Percentiles rank a stretch among this genome's conserved stretches.
Conservation (phyloP, 2,888 invertebrate genomes). For the Pseudoips prasinana region DNA sequence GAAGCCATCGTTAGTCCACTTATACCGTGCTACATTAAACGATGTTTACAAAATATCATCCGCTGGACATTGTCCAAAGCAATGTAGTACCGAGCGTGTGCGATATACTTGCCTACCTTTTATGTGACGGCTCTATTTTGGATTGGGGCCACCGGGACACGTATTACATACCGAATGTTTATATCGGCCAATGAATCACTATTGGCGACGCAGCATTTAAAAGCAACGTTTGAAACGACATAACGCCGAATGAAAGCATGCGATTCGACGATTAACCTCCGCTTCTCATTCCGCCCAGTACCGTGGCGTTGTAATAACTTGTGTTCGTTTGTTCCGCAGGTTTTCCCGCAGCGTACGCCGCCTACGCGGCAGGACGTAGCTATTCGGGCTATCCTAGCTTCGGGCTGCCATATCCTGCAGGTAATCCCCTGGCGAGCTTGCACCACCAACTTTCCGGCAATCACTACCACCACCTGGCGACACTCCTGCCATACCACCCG, state of each 20-base stretch:
- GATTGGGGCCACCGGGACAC: constrained; percentile 61
- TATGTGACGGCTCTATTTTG: constrained; percentile 70
- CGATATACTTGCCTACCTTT: constrained; percentile 62
- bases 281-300: constrained; percentile 37
- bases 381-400: constrained; percentile 99
- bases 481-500: constrained; percentile 85
- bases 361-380: constrained; percentile 97
- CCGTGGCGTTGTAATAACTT: constrained; percentile 29
- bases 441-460: constrained; percentile 86
- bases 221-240: constrained; percentile 34
- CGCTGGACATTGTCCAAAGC: constrained; percentile 75
- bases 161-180: constrained; percentile 51
- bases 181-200: constrained; percentile 45
- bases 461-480: constrained; percentile 84
- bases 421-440: constrained; percentile 93
- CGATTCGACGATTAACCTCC: constrained; percentile 50
- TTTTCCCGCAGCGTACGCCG: constrained; percentile 97
- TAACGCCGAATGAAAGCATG: constrained; percentile 52
- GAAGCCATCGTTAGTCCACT: constrained; percentile 56
- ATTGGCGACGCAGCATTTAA: constrained; percentile 38
- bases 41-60: constrained; percentile 69
- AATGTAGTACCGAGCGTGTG: constrained; percentile 59
- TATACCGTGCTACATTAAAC: constrained; percentile 62
- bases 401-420: constrained; percentile 98
- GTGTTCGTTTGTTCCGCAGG: constrained; percentile 84